Base-by-base conservation (phyloP, 2,113 vertebrate genomes). In the Potamarius usumacintae region DNA sequence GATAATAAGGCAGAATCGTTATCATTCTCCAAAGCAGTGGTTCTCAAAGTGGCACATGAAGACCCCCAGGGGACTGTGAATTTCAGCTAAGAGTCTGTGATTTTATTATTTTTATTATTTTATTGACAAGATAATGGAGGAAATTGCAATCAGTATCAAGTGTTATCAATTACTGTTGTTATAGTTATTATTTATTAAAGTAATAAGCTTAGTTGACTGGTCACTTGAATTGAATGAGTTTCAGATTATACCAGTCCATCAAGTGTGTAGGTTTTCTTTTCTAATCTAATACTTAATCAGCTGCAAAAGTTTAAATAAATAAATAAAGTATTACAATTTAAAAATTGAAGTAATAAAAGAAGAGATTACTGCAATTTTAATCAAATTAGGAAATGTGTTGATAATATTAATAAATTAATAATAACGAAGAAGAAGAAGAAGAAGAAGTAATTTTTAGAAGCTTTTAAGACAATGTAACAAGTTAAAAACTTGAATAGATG, bases 71-170 rank as follows among this genome's bases (percentile, higher is more conserved):
- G 34, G 34, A 71, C 67, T 20, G 8, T 50, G 9, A 25, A 12
- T 20, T 52, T 76, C 72, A 76, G 10, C 20, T 50, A 76, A 52
- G 72, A 25, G 48, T 74, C 71, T 74, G 18, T 22, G 9, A 52
- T 76, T 50, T 76, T 74, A 50, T 76, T 76, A 52, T 76, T 74
- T 52, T 50, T 52, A 50, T 76, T 76, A 52, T 50, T 50, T 76
- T 25, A 76, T 25, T 52, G 20, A 76, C 10, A 52, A 12, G 10
- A 76, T 25, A 76, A 52, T 52, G 20, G 18, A 12, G 20, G 3
- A 76, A 76, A 76, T 76, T 11, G 52, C 8, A n/a, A 48, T 76
- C 42, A 12, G 72, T 50, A 11, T 50, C 48, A 76, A 11, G 9
- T 52, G 6, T 10, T 52, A 52, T 6, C 72, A 25, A 76, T 4